Percentiles rank a stretch among this genome's conserved stretches.
Evolutionary conservation across 2,888 invertebrate genomes (phyloP).

Genomic region (Drosophila rellima): DNA sequence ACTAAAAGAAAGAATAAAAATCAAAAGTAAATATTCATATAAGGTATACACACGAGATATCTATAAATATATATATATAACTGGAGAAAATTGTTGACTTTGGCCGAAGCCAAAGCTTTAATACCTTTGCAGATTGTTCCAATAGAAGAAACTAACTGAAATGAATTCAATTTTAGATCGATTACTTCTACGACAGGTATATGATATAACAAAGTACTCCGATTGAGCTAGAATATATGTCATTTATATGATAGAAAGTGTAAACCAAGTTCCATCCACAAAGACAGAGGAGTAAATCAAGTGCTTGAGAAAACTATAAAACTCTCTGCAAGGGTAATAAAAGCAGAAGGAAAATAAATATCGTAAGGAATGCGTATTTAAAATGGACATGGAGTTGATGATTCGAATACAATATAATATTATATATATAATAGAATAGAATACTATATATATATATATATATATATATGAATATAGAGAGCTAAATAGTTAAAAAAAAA

Average conservation of each 20-base stretch:
- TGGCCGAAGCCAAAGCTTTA: constrained; percentile 10
- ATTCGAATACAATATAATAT: constrained; percentile 2
- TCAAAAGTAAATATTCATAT: constrained; percentile 46
- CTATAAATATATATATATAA: constrained; percentile 32
- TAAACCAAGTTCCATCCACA: constrained; percentile 17
- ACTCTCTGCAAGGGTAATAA: constrained; percentile 15
- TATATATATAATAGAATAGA: constrained; percentile 5
- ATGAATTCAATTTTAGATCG: background rate
- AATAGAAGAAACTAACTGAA: background rate
- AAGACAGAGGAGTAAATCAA: constrained; percentile 1
- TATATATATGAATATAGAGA: constrained; percentile 21
- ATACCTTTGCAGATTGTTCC: constrained; percentile 7
- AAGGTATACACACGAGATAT: constrained; percentile 41
- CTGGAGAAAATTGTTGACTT: background rate
- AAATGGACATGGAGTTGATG: too few species aligned
- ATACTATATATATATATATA: constrained; percentile 22
- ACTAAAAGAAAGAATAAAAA: constrained; percentile 41
- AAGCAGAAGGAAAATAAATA: background rate
- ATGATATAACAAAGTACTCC: background rate
- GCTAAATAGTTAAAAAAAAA: constrained; percentile 30
- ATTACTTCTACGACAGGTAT: background rate
- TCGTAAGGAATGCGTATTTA: constrained; percentile 1
- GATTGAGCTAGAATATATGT: background rate
- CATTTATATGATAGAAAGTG: background rate
- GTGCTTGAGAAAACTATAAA: background rate